Evolutionary conservation across 1,140 invertebrate species (phyloP).

Genomic region (Ceratosolen solmsi): DNA sequence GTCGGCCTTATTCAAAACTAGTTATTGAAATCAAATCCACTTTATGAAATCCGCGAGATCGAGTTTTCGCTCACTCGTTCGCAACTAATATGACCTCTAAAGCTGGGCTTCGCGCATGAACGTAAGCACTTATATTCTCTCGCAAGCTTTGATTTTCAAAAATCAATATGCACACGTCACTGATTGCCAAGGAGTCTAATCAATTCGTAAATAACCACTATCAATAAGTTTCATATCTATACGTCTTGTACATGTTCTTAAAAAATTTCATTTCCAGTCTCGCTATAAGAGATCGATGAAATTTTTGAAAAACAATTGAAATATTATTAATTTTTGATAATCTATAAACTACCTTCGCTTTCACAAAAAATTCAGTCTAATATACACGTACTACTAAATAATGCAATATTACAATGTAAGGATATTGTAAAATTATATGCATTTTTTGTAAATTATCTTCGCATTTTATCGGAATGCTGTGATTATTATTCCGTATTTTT

Average conservation of each 20-base stretch:
- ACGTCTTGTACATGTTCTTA: background rate
- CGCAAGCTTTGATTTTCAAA: constrained; percentile 24
- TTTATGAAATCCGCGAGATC: constrained; percentile 45
- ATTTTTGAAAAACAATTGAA: background rate
- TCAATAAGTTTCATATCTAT: constrained; percentile 1
- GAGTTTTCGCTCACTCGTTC: constrained; percentile 32
- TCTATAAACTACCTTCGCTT: background rate
- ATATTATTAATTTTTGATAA: background rate
- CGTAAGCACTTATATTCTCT: background rate
- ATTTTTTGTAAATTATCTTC: constrained; percentile 10
- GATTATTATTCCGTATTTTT: constrained; percentile 40
- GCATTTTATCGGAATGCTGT: constrained; percentile 13
- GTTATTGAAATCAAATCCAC: constrained; percentile 50
- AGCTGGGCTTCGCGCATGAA: no score
- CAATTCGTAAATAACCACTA: background rate
- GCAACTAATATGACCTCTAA: constrained; percentile 30
- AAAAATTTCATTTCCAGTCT: background rate
- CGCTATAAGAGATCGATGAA: background rate
- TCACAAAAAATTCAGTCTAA: background rate
- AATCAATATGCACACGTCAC: background rate
- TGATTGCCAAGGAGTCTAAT: background rate
- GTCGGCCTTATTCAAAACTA: constrained; percentile 34
- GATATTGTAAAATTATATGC: constrained; percentile 32
- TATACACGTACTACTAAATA: background rate
- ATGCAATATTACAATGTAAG: background rate